Evolutionary conservation across 1,140 invertebrate genomes (phyloP), one percentile per base, ranked within the genome.

Genomic region (Panulirus ornatus): DNA sequence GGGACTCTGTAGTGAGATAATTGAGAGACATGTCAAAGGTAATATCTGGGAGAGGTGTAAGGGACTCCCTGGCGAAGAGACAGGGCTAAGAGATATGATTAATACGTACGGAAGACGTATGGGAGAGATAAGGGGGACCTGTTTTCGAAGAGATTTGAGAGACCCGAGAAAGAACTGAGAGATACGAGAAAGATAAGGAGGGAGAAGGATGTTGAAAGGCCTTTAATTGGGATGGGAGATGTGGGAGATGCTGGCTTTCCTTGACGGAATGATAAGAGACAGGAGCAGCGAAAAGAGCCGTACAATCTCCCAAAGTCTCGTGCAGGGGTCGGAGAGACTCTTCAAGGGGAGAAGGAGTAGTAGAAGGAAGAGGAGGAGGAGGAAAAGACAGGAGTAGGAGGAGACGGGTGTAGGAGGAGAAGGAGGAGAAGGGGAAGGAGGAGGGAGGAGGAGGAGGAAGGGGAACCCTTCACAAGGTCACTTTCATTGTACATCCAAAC

Each of bases 211-310:
- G 78, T 58, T 58, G 78, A 81, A 81, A 54, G 38, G 30, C 47
- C 78, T 47, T 58, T 81, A 58, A 81, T 58, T 81, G 47, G 78
- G n/a, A 27, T 47, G 30, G n/a, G 47, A 58, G 51, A 58, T 58
- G 47, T 40, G 78, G 78, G n/a, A 81, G 42, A 42, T 44, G 36
- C 47, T 30, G 36, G 44, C 36, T 36, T 51, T 47, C 78, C 22
- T 36, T 47, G 78, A 14, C 27, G 47, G 78, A 81, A 81, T 81
- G 78, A 58, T 81, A 81, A 81, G 78, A 81, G 27, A 27, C 78
- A n/a, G n/a, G n/a, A n/a, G 22, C 16, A 58, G 47, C 78, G 58
- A 81, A 79, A 54, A 38, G 47, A 44, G 42, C 34, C 44, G 30
- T 34, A 36, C 58, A 5, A 51, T 30, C 78, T 81, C 14, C 78